Evolutionary conservation across 2,888 invertebrate genomes (phyloP), one percentile per base, ranked within the genome.

Genomic region (Agapetus fuscipes): DNA sequence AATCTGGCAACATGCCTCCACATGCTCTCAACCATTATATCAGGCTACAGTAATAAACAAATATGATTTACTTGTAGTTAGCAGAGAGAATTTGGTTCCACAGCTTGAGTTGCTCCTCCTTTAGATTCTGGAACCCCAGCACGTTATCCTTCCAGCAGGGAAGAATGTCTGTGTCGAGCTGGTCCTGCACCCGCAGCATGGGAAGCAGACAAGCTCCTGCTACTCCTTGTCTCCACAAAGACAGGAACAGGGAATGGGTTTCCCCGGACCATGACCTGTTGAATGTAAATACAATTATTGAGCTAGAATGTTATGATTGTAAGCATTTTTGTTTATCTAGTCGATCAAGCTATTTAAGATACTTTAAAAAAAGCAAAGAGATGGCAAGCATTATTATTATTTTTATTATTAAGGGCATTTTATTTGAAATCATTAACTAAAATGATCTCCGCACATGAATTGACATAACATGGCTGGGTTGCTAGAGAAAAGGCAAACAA

Each of bases 191-290:
- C 4, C 63, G 56, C 16, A 60, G 51, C 9, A 60, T 55, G 3
- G 72, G 69, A 28, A 68, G 14, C 6, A 75, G 53, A 29, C 60
- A 63, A 16, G 74, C 54, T 1, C 75, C 75, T 10, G 64, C 61
- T 44, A 68, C 62, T 3, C 56, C 59, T 11, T 57, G 17, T 53
- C 64, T 64, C 80, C 77, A 83, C 50, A 72, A 63, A 48, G 72
- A 58, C 58, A 62, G 72, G 49, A 69, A 71, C 50, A 70, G 78
- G 51, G 55, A 54, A 51, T 78, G 79, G 9, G 78, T 77, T 48
- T 66, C 70, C 24, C 59, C 57, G 1, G 79, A 73, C 83, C 83
- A 83, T 62, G 73, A 66, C 41, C 83, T 83, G 30, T 16, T 10
- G n/a, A 12, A 7, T 28, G 28, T n/a, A n/a, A n/a, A n/a, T n/a